A percentile compares a stretch with the other conserved stretches of the same genome.
phyloP scores from a whole-genome alignment of 2,888 invertebrate genomes.

The Habrosyne pyritoides region DNA sequence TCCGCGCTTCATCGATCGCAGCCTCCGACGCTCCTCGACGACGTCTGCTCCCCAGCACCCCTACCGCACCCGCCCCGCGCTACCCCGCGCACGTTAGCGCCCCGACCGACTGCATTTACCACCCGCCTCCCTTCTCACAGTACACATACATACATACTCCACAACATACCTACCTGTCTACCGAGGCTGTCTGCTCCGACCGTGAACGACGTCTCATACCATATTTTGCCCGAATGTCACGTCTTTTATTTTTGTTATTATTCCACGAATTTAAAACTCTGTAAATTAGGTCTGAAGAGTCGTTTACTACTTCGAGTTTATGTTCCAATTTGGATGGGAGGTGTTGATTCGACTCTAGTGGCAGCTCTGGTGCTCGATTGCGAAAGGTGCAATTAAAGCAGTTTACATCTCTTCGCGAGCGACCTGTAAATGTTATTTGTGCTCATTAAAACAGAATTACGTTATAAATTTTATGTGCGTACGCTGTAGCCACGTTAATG shows the following conservation, averaged over 20 bases:
- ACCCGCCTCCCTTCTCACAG: slow-evolving; percentile 66
- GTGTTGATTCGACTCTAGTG: slow-evolving; percentile 66
- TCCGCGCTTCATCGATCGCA: slow-evolving; percentile 83
- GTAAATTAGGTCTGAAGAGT: slow-evolving; percentile 34
- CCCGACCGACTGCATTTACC: slow-evolving; percentile 83
- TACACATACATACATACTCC: slow-evolving; percentile 43
- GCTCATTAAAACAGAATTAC: slow-evolving; percentile 74
- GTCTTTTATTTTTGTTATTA: slow-evolving; percentile 34
- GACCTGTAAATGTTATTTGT: slow-evolving; percentile 76
- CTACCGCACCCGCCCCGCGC: slow-evolving; percentile 31
- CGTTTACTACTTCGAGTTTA: slow-evolving; percentile 50
- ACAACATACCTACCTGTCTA: slow-evolving; percentile 66
- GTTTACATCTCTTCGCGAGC: slow-evolving; percentile 73
- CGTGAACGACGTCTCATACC: slow-evolving; percentile 37
- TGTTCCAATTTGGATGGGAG: slow-evolving; percentile 52
- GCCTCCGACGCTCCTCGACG: slow-evolving; percentile 81
- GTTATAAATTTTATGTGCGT: slow-evolving; percentile 72
- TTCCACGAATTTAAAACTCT: slow-evolving; percentile 26
- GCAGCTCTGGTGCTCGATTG: slow-evolving; percentile 50
- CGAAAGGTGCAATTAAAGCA: slow-evolving; percentile 68
- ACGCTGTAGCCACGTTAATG: slow-evolving; percentile 61
- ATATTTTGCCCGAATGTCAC: slow-evolving; percentile 49
- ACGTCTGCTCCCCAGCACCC: slow-evolving; percentile 68
- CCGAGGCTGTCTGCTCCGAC: slow-evolving; percentile 47
- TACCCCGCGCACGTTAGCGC: slow-evolving; percentile 76